These are phyloP conservation scores for Pogonus chalceus DNA, from an alignment of 1,140 invertebrate genomes.

Conservation along the genomic window DNA sequence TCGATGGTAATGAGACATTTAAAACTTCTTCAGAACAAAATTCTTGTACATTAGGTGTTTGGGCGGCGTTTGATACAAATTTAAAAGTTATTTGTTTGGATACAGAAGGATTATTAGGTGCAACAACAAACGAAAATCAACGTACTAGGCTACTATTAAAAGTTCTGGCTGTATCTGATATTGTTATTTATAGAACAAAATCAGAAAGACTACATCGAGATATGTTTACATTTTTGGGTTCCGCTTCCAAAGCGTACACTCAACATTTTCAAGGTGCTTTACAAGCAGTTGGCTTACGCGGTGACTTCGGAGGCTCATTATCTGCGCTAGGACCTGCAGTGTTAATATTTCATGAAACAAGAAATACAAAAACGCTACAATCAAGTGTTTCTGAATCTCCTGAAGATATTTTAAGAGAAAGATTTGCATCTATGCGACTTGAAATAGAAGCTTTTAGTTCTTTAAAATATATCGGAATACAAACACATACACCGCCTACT, in stretches of 20 bases:
- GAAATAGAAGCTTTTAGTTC: slow-evolving; percentile 64
- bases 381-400: slow-evolving; percentile 46
- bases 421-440: slow-evolving; percentile 51
- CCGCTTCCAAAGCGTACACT: slow-evolving; percentile 64
- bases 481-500: slow-evolving; percentile 47
- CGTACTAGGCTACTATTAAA: slow-evolving; percentile 65
- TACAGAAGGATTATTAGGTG: slow-evolving; percentile 61
- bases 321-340: slow-evolving; percentile 52
- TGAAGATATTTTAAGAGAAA: slow-evolving; percentile 53
- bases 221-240: slow-evolving; percentile 69
- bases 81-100: slow-evolving; percentile 64
- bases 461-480: slow-evolving; percentile 59
- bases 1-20: slow-evolving; percentile 64
- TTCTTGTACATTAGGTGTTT: slow-evolving; percentile 72
- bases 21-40: slow-evolving; percentile 58
- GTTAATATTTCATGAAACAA: slow-evolving; percentile 74
- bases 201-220: slow-evolving; percentile 69
- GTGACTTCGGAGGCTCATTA: not conserved
- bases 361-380: slow-evolving; percentile 52
- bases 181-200: slow-evolving; percentile 70
- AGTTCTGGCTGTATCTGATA: slow-evolving; percentile 69
- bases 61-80: slow-evolving; percentile 62
- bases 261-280: slow-evolving; percentile 57
- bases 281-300: slow-evolving; percentile 15
- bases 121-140: slow-evolving; percentile 57